Conservation (phyloP, 2,888 invertebrate genomes). For the Geophilus truncorum region DNA sequence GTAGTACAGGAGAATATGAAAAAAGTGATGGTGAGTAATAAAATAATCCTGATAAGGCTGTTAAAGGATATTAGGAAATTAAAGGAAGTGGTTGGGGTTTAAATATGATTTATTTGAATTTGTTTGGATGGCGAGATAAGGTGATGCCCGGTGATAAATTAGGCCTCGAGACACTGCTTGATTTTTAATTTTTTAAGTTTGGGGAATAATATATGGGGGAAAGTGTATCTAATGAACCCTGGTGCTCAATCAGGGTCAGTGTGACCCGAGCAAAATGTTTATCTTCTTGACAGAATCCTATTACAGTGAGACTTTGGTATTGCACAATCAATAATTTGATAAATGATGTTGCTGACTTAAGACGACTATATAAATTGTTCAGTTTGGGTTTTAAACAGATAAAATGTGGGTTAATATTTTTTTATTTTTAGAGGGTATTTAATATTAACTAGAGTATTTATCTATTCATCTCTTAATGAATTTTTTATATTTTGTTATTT, state of each 20-base stretch:
- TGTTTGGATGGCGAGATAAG: background rate
- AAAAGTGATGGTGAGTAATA: background rate
- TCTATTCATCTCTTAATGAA: too few relatives aligned
- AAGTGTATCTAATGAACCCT: background rate
- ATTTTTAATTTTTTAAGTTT: background rate
- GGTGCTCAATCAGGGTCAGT: background rate
- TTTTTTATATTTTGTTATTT: too few relatives aligned
- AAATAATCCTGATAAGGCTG: background rate
- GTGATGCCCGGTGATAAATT: too few relatives aligned
- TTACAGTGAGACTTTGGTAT: background rate
- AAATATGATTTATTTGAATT: background rate
- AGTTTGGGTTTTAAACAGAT: background rate
- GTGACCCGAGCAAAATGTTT: background rate
- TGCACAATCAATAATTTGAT: constrained; percentile 20
- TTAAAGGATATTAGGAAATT: background rate
- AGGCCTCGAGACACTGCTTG: background rate
- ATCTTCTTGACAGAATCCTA: constrained; percentile 16
- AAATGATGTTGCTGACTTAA: background rate
- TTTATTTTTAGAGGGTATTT: too few relatives aligned
- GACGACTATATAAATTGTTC: background rate
- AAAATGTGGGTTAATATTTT: too few relatives aligned
- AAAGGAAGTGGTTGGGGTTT: background rate
- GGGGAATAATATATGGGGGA: background rate
- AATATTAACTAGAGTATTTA: too few relatives aligned
- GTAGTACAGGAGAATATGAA: background rate